phyloP scores from a whole-genome alignment of 2,888 invertebrate species.

The Lathronympha strigana region DNA sequence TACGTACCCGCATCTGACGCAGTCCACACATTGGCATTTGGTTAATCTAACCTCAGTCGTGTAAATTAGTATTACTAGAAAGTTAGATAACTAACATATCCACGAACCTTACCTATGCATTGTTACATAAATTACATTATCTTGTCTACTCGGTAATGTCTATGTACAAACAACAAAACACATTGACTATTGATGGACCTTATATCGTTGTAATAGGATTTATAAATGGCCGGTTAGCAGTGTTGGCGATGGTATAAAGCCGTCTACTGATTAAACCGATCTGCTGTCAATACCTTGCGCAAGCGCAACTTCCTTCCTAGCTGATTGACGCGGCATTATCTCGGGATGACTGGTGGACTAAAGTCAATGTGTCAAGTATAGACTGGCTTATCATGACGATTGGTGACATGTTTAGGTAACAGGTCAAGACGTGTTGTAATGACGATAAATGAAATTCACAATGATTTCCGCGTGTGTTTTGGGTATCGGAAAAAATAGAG shows the following conservation, averaged over 20 bases:
- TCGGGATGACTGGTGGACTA: conserved; percentile 5
- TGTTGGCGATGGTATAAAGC: conserved; percentile 4
- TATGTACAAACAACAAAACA: no score
- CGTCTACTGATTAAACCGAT: conserved; percentile 32
- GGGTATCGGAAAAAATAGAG: no score
- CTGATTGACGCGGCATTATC: conserved; percentile 38
- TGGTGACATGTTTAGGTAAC: conserved; percentile 24
- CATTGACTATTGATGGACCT: no score
- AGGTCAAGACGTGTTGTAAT: conserved; percentile 24
- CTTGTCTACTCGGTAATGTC: no score
- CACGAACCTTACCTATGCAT: neutral
- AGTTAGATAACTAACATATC: neutral
- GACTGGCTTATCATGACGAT: conserved; percentile 5
- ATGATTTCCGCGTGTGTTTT: neutral
- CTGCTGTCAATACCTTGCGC: conserved; percentile 33
- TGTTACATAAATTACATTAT: conserved; percentile 24
- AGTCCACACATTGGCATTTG: neutral
- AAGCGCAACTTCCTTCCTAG: conserved; percentile 33
- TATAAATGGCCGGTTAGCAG: no score
- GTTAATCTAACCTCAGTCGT: neutral
- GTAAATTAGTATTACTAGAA: no score
- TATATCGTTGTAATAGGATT: no score
- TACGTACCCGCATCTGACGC: neutral
- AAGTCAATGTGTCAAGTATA: neutral
- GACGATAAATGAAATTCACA: neutral